phyloP scores from a whole-genome alignment of 2,888 invertebrate genomes.

The Temnothorax ravouxi region DNA sequence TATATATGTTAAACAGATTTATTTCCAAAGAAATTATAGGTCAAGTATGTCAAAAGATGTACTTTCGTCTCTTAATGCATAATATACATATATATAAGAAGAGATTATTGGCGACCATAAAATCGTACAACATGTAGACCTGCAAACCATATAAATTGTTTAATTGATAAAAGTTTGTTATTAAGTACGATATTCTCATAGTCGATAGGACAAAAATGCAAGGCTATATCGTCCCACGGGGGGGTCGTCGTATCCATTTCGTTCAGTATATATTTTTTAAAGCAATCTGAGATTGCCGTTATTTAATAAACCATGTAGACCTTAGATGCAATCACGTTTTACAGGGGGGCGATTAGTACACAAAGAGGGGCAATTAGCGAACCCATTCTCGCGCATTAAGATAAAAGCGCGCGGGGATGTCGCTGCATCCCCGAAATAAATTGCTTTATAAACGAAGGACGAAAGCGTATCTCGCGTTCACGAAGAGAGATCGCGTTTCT shows the following conservation, averaged over 20 bases:
- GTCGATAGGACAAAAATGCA: conserved; percentile 19
- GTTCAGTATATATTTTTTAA: background rate
- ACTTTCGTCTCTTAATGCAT: too few species aligned
- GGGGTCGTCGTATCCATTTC: background rate
- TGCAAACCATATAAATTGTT: background rate
- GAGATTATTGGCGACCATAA: background rate
- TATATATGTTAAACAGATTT: background rate
- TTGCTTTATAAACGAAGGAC: conserved; percentile 22
- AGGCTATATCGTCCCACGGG: background rate
- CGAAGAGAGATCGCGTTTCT: conserved; percentile 14
- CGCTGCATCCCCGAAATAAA: conserved; percentile 2
- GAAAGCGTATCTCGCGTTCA: background rate
- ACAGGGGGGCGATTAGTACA: background rate
- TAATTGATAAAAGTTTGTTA: background rate
- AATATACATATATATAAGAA: background rate
- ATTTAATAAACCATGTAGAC: background rate
- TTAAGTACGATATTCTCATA: background rate
- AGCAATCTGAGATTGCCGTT: conserved; percentile 2
- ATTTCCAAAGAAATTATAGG: background rate
- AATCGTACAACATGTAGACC: background rate
- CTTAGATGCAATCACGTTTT: conserved; percentile 19
- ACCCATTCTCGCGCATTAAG: conserved; percentile 13
- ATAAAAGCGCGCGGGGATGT: conserved; percentile 1
- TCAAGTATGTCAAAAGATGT: background rate
- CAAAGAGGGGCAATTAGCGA: conserved; percentile 32